Conservation (phyloP, 2,797 vertebrate species). For the Hydrophis major region DNA sequence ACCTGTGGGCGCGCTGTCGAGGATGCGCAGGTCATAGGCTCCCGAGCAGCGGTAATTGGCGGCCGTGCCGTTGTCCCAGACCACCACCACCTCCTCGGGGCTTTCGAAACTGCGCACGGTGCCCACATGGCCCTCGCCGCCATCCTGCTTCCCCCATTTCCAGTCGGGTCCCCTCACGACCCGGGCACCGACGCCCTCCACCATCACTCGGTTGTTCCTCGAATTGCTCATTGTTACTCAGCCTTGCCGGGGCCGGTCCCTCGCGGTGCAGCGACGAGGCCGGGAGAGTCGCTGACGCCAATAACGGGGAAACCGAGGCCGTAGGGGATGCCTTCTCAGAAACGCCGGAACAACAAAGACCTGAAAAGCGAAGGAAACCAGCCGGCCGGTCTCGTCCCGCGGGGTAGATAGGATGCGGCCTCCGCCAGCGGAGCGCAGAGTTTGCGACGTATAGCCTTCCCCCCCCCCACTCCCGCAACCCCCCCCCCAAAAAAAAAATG, state of each 20-base stretch:
- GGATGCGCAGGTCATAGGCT: slow-evolving; percentile 94
- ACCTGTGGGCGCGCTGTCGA: slow-evolving; percentile 98
- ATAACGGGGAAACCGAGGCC: slow-evolving; percentile 26
- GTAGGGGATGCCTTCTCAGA: slow-evolving; percentile 12
- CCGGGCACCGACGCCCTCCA: slow-evolving; percentile 97
- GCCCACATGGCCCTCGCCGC: slow-evolving; percentile 96
- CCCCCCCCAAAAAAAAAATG: neutral
- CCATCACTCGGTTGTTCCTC: slow-evolving; percentile 97
- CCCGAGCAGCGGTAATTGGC: slow-evolving; percentile 98
- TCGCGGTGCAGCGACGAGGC: slow-evolving; percentile 40
- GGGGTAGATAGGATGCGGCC: neutral
- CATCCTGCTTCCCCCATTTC: slow-evolving; percentile 99
- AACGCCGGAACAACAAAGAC: neutral
- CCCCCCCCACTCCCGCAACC: neutral
- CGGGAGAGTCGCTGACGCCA: slow-evolving; percentile 40
- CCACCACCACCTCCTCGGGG: slow-evolving; percentile 97
- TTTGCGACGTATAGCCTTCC: accelerated
- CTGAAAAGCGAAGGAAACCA: neutral
- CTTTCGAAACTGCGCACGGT: slow-evolving; percentile 98
- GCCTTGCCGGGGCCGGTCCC: slow-evolving; percentile 33
- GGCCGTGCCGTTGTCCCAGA: slow-evolving; percentile 98
- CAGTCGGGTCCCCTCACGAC: slow-evolving; percentile 96
- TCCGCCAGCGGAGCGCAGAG: neutral
- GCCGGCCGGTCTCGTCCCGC: neutral
- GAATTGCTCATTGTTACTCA: slow-evolving; percentile 87